Evolutionary conservation across 1,140 invertebrate species (phyloP).

Genomic region (Melanaphis sacchari): DNA sequence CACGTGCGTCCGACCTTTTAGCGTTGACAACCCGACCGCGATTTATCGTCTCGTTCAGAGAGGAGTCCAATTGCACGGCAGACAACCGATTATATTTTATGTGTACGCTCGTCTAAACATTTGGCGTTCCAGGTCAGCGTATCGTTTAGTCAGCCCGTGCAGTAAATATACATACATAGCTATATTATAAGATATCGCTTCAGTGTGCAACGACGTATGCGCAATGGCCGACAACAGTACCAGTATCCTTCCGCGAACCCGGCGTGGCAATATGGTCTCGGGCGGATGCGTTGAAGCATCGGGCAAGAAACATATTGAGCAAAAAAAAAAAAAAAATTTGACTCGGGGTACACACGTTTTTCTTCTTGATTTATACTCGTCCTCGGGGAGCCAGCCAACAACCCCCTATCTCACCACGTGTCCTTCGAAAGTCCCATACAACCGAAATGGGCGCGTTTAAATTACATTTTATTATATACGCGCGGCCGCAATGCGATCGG

Average conservation of each 20-base stretch:
- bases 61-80: constrained; percentile 32
- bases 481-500: background rate
- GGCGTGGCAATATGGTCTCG: background rate
- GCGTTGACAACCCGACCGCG: constrained; percentile 42
- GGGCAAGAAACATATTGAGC: background rate
- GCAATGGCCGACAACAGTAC: background rate
- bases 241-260: background rate
- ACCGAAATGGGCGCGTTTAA: background rate
- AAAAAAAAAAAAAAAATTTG: background rate
- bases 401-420: background rate
- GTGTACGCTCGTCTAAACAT: background rate
- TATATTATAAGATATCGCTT: background rate
- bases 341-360: background rate
- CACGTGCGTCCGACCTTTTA: constrained; percentile 39
- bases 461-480: background rate
- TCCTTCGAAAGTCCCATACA: background rate
- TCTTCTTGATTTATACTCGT: background rate
- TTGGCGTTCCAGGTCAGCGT: background rate
- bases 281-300: background rate
- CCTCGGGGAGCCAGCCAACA: background rate
- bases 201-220: background rate
- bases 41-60: constrained; percentile 10
- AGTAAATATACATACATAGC: background rate
- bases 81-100: background rate
- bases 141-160: background rate